Conservation (phyloP, 2,888 invertebrate species). For the Andrena chrysosceles region DNA sequence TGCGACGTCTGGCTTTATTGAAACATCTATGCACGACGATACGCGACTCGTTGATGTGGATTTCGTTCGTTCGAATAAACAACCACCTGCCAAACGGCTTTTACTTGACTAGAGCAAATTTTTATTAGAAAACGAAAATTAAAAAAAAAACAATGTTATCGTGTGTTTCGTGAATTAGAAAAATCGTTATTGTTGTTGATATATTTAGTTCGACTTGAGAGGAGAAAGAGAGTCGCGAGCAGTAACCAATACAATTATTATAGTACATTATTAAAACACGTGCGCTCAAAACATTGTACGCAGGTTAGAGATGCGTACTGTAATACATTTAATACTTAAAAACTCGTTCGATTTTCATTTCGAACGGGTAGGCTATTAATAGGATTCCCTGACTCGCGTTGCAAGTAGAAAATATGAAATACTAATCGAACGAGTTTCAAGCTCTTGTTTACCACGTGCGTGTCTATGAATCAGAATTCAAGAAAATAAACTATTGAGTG, state of each 20-base stretch:
- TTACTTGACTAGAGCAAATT: conserved; percentile 35
- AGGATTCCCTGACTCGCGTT: conserved; percentile 31
- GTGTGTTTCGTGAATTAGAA: conserved; percentile 59
- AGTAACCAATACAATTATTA: conserved; percentile 34
- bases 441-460: conserved; percentile 29
- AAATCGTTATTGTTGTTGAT: conserved; percentile 66
- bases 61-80: conserved; percentile 61
- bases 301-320: conserved; percentile 33
- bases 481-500: conserved; percentile 80
- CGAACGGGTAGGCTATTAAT: conserved; percentile 43
- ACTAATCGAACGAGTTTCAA: conserved; percentile 43
- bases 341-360: conserved; percentile 57
- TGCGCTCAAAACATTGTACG: conserved; percentile 25
- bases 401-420: conserved; percentile 37
- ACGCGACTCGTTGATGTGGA: conserved; percentile 51
- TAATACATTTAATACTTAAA: conserved; percentile 27
- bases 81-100: conserved; percentile 39
- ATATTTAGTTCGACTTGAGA: conserved; percentile 65
- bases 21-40: conserved; percentile 48
- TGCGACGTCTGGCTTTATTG: conserved; percentile 74
- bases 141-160: conserved; percentile 51
- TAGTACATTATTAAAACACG: conserved; percentile 23
- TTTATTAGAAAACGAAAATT: conserved; percentile 8
- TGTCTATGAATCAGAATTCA: conserved; percentile 53
- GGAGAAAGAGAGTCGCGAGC: conserved; percentile 34